Conservation (phyloP, 1,140 invertebrate genomes). For the Limonius californicus region DNA sequence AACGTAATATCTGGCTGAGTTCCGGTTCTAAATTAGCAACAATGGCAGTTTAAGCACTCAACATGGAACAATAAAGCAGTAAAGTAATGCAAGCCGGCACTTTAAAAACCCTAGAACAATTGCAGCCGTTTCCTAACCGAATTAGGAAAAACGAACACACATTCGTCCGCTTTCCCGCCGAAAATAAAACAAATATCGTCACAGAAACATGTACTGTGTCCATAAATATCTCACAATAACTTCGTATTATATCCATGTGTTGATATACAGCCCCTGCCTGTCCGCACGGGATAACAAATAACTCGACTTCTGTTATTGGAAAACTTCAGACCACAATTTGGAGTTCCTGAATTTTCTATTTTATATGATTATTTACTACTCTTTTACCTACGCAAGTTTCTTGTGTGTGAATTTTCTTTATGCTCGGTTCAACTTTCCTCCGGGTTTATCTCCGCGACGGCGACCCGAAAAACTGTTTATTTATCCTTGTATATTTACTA, state of each 20-base stretch:
- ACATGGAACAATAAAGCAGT: background rate
- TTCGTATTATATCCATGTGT: constrained; percentile 32
- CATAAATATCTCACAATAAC: constrained; percentile 37
- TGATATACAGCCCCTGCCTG: constrained; percentile 29
- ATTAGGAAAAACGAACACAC: constrained; percentile 5
- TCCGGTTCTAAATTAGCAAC: background rate
- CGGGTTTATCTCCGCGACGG: background rate
- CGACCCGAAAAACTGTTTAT: constrained; percentile 4
- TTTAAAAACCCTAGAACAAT: background rate
- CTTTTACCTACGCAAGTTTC: constrained; percentile 10
- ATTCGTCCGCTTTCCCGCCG: background rate
- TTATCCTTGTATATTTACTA: constrained; percentile 2
- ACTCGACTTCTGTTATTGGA: constrained; percentile 37
- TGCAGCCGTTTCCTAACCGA: background rate
- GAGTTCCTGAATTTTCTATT: constrained; percentile 25
- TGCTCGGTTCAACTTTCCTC: background rate
- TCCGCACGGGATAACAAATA: constrained; percentile 35
- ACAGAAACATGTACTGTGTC: constrained; percentile 19
- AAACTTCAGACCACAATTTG: constrained; percentile 38
- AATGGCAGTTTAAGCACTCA: background rate
- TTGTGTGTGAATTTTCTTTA: background rate
- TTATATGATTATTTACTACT: constrained; percentile 24
- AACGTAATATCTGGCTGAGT: background rate
- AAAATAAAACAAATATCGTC: constrained; percentile 14
- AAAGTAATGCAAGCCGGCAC: background rate